Percentiles rank a stretch among this genome's conserved stretches.
These are phyloP conservation scores for Mus spicilegus DNA, from an alignment of 2,113 vertebrate genomes.

Conservation along the genomic window DNA sequence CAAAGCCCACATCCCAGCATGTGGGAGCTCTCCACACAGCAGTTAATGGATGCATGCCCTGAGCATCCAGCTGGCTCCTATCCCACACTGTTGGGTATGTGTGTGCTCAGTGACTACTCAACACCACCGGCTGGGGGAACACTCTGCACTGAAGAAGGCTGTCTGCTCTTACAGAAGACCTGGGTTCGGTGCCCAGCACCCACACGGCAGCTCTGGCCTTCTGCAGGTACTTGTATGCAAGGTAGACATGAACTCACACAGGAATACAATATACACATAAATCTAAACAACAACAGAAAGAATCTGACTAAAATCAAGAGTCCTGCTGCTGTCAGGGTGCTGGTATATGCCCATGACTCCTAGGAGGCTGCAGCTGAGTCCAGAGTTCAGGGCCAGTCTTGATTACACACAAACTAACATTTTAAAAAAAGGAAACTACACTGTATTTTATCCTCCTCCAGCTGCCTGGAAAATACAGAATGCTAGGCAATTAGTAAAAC, in stretches of 20 bases:
- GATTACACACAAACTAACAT: neutral
- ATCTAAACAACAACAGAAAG: neutral
- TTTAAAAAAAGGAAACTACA: neutral
- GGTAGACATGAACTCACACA: neutral
- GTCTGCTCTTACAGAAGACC: neutral
- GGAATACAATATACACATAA: neutral
- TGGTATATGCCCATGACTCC: neutral
- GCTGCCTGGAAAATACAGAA: neutral
- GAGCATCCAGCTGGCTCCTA: neutral
- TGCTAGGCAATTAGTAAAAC: neutral
- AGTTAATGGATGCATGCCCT: neutral
- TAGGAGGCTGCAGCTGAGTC: neutral
- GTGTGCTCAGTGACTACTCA: neutral
- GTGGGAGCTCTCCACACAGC: neutral
- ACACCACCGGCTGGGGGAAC: neutral
- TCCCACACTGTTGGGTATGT: neutral
- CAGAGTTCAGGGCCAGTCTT: neutral
- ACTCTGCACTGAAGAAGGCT: neutral
- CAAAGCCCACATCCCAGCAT: neutral
- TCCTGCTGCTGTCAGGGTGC: neutral
- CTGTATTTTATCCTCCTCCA: conserved; percentile 1
- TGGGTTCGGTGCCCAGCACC: neutral
- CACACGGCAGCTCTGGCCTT: neutral
- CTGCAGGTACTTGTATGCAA: neutral
- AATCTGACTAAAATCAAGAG: neutral